A percentile compares a stretch with the other conserved stretches of the same genome.
Evolutionary conservation across 2,113 vertebrate species (phyloP).

Genomic region (Tachycineta bicolor): DNA sequence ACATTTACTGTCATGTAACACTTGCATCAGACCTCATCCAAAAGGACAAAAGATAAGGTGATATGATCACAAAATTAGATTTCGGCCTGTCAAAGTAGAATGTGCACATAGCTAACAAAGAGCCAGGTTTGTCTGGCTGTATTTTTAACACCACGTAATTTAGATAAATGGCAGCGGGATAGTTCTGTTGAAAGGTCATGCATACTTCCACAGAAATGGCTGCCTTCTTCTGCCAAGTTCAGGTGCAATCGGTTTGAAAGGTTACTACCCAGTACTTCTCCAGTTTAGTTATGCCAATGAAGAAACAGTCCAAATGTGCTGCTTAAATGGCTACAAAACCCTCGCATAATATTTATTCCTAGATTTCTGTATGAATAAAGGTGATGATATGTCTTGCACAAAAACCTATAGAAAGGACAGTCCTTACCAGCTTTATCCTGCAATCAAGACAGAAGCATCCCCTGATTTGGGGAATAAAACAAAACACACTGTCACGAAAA

Average conservation of each 20-base stretch:
- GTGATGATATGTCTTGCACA: neutral
- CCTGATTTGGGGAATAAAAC: neutral
- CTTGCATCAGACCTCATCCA: neutral
- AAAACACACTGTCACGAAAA: neutral
- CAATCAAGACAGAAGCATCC: neutral
- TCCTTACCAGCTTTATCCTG: neutral
- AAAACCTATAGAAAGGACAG: neutral
- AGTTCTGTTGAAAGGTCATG: conserved; percentile 16
- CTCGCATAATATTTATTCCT: neutral
- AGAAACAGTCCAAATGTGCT: neutral
- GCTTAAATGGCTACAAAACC: neutral
- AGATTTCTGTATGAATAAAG: neutral
- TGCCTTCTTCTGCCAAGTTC: neutral
- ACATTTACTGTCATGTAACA: neutral
- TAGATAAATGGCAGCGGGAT: conserved; percentile 15
- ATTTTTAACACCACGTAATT: conserved; percentile 44
- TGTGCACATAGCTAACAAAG: neutral
- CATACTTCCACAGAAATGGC: neutral
- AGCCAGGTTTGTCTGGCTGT: neutral
- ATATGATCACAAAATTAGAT: neutral
- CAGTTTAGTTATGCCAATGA: neutral
- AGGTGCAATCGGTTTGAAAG: neutral
- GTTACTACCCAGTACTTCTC: neutral
- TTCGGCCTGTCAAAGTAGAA: conserved; percentile 11
- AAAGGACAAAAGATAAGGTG: neutral